phyloP scores from a whole-genome alignment of 2,797 vertebrate species.

The Eulemur rubriventer region DNA sequence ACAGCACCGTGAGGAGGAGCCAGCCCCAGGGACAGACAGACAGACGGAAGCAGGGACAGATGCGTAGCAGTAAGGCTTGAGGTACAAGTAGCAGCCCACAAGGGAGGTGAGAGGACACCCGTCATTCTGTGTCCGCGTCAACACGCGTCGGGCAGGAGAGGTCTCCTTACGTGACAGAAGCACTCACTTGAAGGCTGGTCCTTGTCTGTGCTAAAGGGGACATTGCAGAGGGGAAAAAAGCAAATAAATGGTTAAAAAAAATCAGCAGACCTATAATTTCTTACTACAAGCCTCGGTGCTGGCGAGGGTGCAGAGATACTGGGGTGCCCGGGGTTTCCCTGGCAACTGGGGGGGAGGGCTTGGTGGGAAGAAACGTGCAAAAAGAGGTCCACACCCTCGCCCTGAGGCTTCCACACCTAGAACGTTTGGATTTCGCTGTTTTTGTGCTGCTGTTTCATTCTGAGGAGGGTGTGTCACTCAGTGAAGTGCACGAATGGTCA shows the following conservation, averaged over 20 bases:
- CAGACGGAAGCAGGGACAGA: neutral
- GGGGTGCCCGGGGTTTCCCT: fast-evolving
- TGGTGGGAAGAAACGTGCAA: neutral
- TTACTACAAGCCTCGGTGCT: fast-evolving
- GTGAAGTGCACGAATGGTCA: fast-evolving
- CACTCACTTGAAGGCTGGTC: conserved; percentile 58
- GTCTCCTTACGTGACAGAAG: fast-evolving
- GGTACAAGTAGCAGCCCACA: fast-evolving
- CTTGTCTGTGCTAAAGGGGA: conserved; percentile 20
- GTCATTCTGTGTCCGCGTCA: fast-evolving
- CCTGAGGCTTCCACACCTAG: fast-evolving
- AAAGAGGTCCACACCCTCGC: fast-evolving
- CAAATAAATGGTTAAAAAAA: neutral
- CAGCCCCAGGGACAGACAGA: neutral
- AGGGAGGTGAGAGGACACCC: fast-evolving
- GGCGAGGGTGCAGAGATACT: fast-evolving
- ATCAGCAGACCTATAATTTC: fast-evolving
- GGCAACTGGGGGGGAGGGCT: fast-evolving
- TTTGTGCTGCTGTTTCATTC: fast-evolving
- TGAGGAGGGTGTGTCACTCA: fast-evolving
- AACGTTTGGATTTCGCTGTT: fast-evolving
- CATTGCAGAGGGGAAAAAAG: neutral
- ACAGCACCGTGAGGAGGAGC: fast-evolving
- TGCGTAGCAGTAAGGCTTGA: fast-evolving
- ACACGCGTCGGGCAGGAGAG: fast-evolving